Base-by-base conservation (phyloP, 2,113 vertebrate genomes). In the Megaleporinus macrocephalus region DNA sequence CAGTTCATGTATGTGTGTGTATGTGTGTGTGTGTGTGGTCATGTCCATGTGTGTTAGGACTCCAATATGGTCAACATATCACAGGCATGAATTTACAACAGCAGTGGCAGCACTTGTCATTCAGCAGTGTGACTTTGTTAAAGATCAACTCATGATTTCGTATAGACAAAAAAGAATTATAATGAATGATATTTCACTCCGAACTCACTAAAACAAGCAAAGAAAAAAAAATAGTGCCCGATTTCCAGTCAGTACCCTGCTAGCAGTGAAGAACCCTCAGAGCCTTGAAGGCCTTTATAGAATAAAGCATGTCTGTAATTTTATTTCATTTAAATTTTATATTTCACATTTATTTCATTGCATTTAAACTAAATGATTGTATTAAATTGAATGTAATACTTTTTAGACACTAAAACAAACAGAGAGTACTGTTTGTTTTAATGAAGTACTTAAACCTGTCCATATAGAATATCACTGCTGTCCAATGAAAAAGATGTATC, bases 1-100 rank as follows among this genome's bases (percentile, higher is more conserved):
- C 27, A 49, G 73, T 22, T 57, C n/a, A 59, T 62, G 55, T 74
- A 62, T 77, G 59, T 79, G 72, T 47, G 68, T 71, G 20, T 76
- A 63, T 82, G 63, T 33, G 51, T 76, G 51, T 69, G 72, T 66
- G 79, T 61, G 62, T 30, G 49, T 51, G 49, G 1, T 1, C 16
- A 16, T 59, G 29, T 18, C 14, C 0, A 51, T 72, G 30, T 15
- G 79, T 22, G 47, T 49, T 16, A 68, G 12, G 41, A 30, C 74
- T 51, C 26, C 57, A 62, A 61, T 49, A 55, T 69, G 77, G 41
- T 47, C 66, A 41, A 57, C 36, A 53, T 33, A 53, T 26, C 57
- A 26, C 57, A 26, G 16, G 57, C 51, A 51, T 49, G 44, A 16
- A 41, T 18, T 6, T 1, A 57, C n/a, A 57, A 30, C 4, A 61